Evolutionary conservation across 1,140 invertebrate genomes (phyloP).

Genomic region (Dendrolimus punctatus): DNA sequence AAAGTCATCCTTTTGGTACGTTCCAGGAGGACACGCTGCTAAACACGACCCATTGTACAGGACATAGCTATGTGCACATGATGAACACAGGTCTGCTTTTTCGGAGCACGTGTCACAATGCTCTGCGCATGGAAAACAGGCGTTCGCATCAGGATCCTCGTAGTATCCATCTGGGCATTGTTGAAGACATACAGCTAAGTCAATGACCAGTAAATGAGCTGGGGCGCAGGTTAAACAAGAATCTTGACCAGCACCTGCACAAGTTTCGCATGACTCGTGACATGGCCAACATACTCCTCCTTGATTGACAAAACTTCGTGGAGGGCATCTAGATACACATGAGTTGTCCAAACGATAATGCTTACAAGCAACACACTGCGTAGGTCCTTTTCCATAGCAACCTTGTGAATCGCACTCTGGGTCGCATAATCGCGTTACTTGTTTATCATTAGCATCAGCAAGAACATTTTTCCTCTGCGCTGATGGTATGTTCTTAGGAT

Average conservation of each 20-base stretch:
- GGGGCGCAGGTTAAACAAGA: constrained; percentile 86
- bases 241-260: constrained; percentile 85
- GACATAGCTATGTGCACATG: constrained; percentile 85
- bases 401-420: constrained; percentile 85
- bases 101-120: constrained; percentile 87
- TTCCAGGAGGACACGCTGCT: constrained; percentile 83
- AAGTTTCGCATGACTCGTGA: constrained; percentile 87
- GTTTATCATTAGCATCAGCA: constrained; percentile 71
- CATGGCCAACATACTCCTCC: constrained; percentile 85
- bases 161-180: constrained; percentile 89
- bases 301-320: constrained; percentile 83
- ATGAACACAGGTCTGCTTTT: constrained; percentile 84
- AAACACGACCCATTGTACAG: constrained; percentile 86
- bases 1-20: constrained; percentile 84
- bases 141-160: constrained; percentile 79
- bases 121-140: constrained; percentile 81
- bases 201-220: constrained; percentile 81
- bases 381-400: constrained; percentile 85
- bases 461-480: constrained; percentile 65
- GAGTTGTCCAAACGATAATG: constrained; percentile 85
- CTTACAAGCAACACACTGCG: constrained; percentile 84
- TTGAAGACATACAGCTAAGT: constrained; percentile 85
- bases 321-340: constrained; percentile 85
- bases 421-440: constrained; percentile 77
- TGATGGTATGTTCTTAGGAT: constrained; percentile 75